Evolutionary conservation across 2,888 invertebrate genomes (phyloP).

Genomic region (Catonia carolina): DNA sequence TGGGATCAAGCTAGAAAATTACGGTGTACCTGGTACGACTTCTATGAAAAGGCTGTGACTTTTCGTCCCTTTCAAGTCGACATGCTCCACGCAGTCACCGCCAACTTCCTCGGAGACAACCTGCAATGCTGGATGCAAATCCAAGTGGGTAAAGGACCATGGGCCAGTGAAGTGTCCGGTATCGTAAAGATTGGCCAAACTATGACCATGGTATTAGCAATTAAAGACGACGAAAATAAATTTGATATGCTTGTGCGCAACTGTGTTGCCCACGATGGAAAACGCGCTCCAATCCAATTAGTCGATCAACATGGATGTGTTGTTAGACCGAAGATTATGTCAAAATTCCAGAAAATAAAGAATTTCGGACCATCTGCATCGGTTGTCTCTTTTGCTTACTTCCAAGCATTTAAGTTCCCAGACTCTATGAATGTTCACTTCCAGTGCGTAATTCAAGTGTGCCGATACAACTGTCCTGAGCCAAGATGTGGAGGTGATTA

Average conservation of each 20-base stretch:
- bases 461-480: conserved; percentile 87
- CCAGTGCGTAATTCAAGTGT: conserved; percentile 93
- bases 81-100: conserved; percentile 90
- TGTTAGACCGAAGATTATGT: conserved; percentile 88
- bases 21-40: conserved; percentile 93
- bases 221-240: conserved; percentile 92
- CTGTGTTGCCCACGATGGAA: conserved; percentile 91
- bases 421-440: conserved; percentile 96
- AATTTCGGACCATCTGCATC: conserved; percentile 92
- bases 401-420: conserved; percentile 95
- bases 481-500: conserved; percentile 40
- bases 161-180: conserved; percentile 95
- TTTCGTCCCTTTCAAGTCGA: conserved; percentile 94
- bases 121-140: conserved; percentile 97
- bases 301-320: conserved; percentile 93
- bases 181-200: conserved; percentile 94
- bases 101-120: conserved; percentile 92
- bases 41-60: conserved; percentile 90
- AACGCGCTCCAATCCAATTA: conserved; percentile 84
- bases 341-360: conserved; percentile 89
- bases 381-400: conserved; percentile 90
- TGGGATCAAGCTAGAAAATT: conserved; percentile 86
- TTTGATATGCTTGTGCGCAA: conserved; percentile 93
- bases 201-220: conserved; percentile 94
- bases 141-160: conserved; percentile 91